Evolutionary conservation across 2,888 invertebrate genomes (phyloP).

Genomic region (Slavum lentiscoides): DNA sequence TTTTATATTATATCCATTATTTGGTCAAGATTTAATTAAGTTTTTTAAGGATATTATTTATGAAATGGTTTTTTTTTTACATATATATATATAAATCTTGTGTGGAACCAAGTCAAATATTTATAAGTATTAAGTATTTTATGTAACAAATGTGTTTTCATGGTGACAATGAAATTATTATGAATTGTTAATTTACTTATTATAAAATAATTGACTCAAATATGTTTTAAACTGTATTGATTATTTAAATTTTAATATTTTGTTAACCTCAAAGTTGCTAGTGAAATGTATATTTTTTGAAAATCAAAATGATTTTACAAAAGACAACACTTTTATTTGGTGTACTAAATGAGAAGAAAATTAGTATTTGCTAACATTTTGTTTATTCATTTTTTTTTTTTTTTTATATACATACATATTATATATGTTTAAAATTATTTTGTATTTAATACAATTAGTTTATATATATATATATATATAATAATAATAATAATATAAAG

Average conservation of each 20-base stretch:
- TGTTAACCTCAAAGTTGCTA: not conserved
- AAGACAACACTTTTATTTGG: constrained; percentile 14
- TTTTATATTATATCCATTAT: constrained; percentile 32
- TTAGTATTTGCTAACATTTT: constrained; percentile 25
- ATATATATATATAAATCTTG: not conserved
- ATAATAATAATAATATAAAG: not conserved
- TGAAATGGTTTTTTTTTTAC: constrained; percentile 15
- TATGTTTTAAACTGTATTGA: constrained; percentile 17
- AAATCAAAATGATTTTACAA: not conserved
- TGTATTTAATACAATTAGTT: constrained; percentile 33
- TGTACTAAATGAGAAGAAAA: constrained; percentile 7
- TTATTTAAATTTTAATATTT: constrained; percentile 31
- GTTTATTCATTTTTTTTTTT: constrained; percentile 44
- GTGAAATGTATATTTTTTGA: not conserved
- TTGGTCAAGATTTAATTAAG: constrained; percentile 23
- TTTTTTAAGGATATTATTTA: constrained; percentile 8
- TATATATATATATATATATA: constrained; percentile 9
- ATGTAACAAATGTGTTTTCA: constrained; percentile 8
- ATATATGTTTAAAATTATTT: constrained; percentile 4
- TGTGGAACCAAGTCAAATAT: constrained; percentile 18
- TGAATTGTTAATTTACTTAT: not conserved
- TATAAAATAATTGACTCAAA: not conserved
- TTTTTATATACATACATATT: constrained; percentile 12
- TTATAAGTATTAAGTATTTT: not conserved
- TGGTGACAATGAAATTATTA: not conserved